These are phyloP conservation scores for Philonicus albiceps DNA, from an alignment of 2,888 invertebrate genomes.

Conservation along the genomic window DNA sequence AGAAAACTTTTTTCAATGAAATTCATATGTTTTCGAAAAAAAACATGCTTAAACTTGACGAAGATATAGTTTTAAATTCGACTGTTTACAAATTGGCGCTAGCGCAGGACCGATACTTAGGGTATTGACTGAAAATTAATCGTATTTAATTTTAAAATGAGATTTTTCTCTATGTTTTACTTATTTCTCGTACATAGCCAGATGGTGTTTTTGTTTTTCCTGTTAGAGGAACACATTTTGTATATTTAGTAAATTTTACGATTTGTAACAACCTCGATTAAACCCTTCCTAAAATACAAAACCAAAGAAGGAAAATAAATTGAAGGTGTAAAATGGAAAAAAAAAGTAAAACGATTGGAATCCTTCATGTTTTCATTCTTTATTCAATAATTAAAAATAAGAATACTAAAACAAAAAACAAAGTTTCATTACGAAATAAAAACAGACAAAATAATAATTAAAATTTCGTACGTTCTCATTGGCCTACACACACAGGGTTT, in stretches of 20 bases:
- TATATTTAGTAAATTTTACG: not conserved
- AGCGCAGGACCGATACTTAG: too few relatives aligned
- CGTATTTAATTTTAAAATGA: too few relatives aligned
- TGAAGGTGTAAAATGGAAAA: conserved; percentile 34
- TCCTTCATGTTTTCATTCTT: conserved; percentile 50
- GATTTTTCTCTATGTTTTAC: too few relatives aligned
- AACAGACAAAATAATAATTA: conserved; percentile 45
- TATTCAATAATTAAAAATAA: conserved; percentile 51
- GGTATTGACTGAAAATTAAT: too few relatives aligned
- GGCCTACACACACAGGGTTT: conserved; percentile 28
- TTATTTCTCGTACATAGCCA: too few relatives aligned
- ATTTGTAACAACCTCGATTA: not conserved
- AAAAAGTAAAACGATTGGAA: conserved; percentile 47
- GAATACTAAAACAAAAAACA: conserved; percentile 51
- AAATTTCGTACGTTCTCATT: conserved; percentile 42
- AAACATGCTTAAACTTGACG: too few relatives aligned
- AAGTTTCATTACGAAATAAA: conserved; percentile 45
- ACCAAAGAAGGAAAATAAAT: not conserved
- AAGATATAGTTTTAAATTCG: too few relatives aligned
- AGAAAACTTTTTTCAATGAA: too few relatives aligned
- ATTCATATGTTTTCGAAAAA: too few relatives aligned
- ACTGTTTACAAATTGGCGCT: too few relatives aligned
- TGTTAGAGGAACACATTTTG: not conserved
- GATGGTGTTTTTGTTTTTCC: too few relatives aligned
- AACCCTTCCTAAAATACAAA: conserved; percentile 25